Evolutionary conservation across 2,888 invertebrate species (phyloP).

Genomic region (Vannuccia rotundouncinata): DNA sequence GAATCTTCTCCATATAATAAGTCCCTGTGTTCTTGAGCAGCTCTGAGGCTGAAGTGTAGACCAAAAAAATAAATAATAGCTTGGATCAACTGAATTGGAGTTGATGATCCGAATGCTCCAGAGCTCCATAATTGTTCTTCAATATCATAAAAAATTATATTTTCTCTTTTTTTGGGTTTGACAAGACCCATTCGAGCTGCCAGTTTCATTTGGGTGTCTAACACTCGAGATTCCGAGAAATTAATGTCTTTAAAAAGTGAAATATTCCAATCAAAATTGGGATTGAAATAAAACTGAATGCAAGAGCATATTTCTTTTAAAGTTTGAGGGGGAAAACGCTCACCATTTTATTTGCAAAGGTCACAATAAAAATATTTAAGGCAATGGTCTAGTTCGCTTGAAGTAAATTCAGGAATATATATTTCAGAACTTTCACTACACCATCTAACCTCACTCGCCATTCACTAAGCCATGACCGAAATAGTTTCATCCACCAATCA

Average conservation of each 20-base stretch:
- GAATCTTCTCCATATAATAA: slow-evolving; percentile 13
- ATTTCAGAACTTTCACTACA: slow-evolving; percentile 20
- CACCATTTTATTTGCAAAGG: not conserved
- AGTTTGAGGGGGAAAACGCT: not conserved
- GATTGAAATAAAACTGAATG: slow-evolving; percentile 23
- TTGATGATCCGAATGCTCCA: slow-evolving; percentile 28
- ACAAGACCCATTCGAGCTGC: slow-evolving; percentile 8
- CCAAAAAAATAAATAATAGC: slow-evolving; percentile 8
- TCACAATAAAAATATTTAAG: slow-evolving; percentile 20
- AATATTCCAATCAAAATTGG: slow-evolving; percentile 8
- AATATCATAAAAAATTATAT: not conserved
- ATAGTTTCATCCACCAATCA: slow-evolving; percentile 12
- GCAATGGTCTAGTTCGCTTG: slow-evolving; percentile 12
- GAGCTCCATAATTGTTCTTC: slow-evolving; percentile 12
- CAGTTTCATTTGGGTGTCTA: slow-evolving; percentile 28
- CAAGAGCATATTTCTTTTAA: slow-evolving; percentile 3
- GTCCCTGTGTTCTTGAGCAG: slow-evolving; percentile 26
- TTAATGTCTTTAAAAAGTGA: not conserved
- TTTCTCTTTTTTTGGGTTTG: slow-evolving; percentile 20
- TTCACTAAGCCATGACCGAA: slow-evolving; percentile 17
- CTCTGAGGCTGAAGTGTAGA: slow-evolving; percentile 22
- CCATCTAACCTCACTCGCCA: slow-evolving; percentile 24
- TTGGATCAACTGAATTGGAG: slow-evolving; percentile 14
- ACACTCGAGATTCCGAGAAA: not conserved
- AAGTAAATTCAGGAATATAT: slow-evolving; percentile 22